Conservation (phyloP, 2,113 vertebrate genomes). For the Epinephelus lanceolatus region DNA sequence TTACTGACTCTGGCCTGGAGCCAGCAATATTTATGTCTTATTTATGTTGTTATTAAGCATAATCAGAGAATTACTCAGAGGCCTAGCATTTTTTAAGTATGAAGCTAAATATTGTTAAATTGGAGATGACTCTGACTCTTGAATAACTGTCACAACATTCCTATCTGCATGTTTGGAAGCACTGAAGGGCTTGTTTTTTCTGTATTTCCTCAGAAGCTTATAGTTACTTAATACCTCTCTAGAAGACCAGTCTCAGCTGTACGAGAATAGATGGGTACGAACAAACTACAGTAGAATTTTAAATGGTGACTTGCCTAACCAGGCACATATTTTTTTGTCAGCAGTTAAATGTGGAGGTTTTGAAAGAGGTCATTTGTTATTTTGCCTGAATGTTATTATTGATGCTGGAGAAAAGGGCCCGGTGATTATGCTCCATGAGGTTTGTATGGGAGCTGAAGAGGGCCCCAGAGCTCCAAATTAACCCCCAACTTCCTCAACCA, state of each 20-base stretch:
- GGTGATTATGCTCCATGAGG: conserved; percentile 53
- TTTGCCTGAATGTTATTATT: conserved; percentile 49
- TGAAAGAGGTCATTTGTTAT: conserved; percentile 7
- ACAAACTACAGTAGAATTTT: conserved; percentile 25
- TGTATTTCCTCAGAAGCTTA: conserved; percentile 53
- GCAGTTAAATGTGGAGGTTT: conserved; percentile 19
- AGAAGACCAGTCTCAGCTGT: conserved; percentile 49
- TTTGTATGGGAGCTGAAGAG: conserved; percentile 54
- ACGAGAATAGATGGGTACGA: conserved; percentile 32
- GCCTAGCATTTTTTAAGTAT: conserved; percentile 24
- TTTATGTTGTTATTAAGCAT: conserved; percentile 58
- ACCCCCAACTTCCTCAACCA: conserved; percentile 23
- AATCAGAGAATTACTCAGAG: conserved; percentile 39
- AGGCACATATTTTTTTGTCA: conserved; percentile 23
- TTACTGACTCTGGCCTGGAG: conserved; percentile 68
- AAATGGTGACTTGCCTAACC: conserved; percentile 11
- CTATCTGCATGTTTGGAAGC: conserved; percentile 67
- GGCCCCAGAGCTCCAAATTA: conserved; percentile 36
- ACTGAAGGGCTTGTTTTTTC: conserved; percentile 67
- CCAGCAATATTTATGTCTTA: conserved; percentile 68
- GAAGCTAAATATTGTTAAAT: conserved; percentile 20
- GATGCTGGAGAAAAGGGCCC: conserved; percentile 55
- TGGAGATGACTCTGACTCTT: conserved; percentile 35
- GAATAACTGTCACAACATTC: conserved; percentile 57
- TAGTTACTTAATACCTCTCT: conserved; percentile 56